phyloP scores from a whole-genome alignment of 2,113 vertebrate species.

The Rhodinocichla rosea region DNA sequence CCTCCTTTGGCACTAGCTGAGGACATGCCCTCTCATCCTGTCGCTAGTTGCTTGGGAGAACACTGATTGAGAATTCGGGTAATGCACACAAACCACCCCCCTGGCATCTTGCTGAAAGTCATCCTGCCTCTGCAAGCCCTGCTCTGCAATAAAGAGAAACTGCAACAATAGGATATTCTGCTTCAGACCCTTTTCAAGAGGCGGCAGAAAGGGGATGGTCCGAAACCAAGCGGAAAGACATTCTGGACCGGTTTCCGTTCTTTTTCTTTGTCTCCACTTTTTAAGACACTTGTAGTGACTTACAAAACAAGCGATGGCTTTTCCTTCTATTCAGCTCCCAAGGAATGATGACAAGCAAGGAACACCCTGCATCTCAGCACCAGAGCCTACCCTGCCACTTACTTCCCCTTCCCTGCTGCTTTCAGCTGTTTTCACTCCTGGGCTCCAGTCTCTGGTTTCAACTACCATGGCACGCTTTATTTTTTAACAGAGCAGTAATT shows the following conservation, averaged over 20 bases:
- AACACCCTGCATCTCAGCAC: not conserved
- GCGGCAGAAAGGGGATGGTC: accelerated
- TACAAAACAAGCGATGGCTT: not conserved
- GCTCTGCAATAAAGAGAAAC: not conserved
- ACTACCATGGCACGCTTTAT: not conserved
- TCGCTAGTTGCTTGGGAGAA: not conserved
- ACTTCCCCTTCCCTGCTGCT: slow-evolving; percentile 3
- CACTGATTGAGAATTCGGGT: not conserved
- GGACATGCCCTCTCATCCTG: accelerated
- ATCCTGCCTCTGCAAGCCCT: not conserved
- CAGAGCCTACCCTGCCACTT: not conserved
- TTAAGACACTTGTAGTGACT: not conserved
- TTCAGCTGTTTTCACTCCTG: slow-evolving; percentile 40
- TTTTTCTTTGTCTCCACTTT: not conserved
- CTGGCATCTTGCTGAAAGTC: not conserved
- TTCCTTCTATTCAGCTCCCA: not conserved
- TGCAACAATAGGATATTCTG: not conserved
- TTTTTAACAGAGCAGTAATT: not conserved
- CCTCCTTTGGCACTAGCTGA: not conserved
- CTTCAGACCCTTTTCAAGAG: not conserved
- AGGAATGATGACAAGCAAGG: not conserved
- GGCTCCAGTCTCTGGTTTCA: slow-evolving; percentile 13
- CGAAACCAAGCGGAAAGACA: not conserved
- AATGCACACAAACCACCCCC: not conserved
- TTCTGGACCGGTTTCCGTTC: not conserved